Percentiles rank a stretch among this genome's conserved stretches.
Evolutionary conservation across 1,140 invertebrate genomes (phyloP).

Genomic region (Papilio aristodemus): DNA sequence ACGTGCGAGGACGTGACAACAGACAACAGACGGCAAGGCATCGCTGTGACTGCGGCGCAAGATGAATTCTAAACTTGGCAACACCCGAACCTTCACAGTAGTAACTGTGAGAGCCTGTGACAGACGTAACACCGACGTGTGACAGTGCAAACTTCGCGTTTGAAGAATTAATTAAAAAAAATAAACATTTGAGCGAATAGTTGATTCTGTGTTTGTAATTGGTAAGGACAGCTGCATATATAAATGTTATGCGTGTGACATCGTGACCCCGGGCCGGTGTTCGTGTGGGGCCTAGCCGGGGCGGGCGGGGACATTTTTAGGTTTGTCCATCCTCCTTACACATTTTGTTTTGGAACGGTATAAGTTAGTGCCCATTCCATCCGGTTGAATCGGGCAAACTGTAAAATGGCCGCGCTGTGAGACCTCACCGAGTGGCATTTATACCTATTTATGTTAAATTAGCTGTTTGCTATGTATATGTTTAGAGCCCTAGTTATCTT

Average conservation of each 20-base stretch:
- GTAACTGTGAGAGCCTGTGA: constrained; percentile 27
- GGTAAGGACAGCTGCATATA: constrained; percentile 67
- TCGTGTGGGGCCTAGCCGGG: constrained; percentile 37
- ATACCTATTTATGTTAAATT: constrained; percentile 7
- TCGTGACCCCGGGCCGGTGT: constrained; percentile 50
- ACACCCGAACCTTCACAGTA: no score
- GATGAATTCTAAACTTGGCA: not conserved
- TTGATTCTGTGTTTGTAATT: constrained; percentile 70
- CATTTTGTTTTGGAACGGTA: constrained; percentile 18
- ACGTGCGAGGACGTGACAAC: no score
- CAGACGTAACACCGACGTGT: constrained; percentile 41
- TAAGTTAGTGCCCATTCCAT: not conserved
- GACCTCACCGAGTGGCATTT: constrained; percentile 13
- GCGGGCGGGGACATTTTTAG: constrained; percentile 10
- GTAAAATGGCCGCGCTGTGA: constrained; percentile 3
- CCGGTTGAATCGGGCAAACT: constrained; percentile 14
- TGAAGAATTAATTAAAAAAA: constrained; percentile 36
- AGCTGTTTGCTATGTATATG: constrained; percentile 20
- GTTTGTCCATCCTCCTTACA: constrained; percentile 17
- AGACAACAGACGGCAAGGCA: no score
- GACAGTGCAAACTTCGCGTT: constrained; percentile 60
- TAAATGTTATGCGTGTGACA: constrained; percentile 55
- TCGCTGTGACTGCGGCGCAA: not conserved
- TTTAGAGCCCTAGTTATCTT: constrained; percentile 2
- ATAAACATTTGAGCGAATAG: constrained; percentile 53